Evolutionary conservation across 92 coral and sea anemone species (phyloP).

Genomic region (Palythoa caribaeorum): DNA sequence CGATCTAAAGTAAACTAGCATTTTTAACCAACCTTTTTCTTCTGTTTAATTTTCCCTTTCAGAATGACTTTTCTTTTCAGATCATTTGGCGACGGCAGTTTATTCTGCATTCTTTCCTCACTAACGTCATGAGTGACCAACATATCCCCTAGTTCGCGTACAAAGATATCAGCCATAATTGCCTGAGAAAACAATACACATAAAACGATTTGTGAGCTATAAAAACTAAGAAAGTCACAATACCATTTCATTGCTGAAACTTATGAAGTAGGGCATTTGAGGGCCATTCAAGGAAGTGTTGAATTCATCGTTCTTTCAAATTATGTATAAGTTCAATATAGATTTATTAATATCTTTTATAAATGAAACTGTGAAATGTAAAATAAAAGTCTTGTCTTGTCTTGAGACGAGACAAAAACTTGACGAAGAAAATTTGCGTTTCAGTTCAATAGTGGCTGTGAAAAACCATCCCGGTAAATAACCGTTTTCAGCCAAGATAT

Average conservation of each 20-base stretch:
- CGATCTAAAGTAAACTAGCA: not conserved
- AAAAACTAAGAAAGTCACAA: not conserved
- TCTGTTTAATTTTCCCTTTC: slow-evolving; percentile 85
- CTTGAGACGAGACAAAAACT: not conserved
- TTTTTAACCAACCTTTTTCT: slow-evolving; percentile 73
- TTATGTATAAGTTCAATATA: no score
- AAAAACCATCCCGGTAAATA: not conserved
- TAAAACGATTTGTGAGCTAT: not conserved
- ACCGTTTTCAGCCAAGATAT: not conserved
- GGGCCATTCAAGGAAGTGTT: no score
- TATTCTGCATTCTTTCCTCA: slow-evolving; percentile 63
- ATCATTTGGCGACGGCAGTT: slow-evolving; percentile 83
- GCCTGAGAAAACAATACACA: slow-evolving; percentile 55
- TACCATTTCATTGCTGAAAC: not conserved
- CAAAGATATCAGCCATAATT: slow-evolving; percentile 88
- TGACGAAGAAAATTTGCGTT: not conserved
- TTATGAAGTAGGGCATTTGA: not conserved
- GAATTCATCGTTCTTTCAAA: no score
- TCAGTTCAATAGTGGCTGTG: not conserved
- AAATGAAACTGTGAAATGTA: no score
- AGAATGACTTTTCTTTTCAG: slow-evolving; percentile 80
- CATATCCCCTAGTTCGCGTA: slow-evolving; percentile 84
- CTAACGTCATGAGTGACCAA: slow-evolving; percentile 74
- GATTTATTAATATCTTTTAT: no score
- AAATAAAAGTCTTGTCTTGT: no score